A percentile compares a stretch with the other conserved stretches of the same genome.
Conservation (phyloP, 2,797 vertebrate species). For the Sebastes jordani region DNA sequence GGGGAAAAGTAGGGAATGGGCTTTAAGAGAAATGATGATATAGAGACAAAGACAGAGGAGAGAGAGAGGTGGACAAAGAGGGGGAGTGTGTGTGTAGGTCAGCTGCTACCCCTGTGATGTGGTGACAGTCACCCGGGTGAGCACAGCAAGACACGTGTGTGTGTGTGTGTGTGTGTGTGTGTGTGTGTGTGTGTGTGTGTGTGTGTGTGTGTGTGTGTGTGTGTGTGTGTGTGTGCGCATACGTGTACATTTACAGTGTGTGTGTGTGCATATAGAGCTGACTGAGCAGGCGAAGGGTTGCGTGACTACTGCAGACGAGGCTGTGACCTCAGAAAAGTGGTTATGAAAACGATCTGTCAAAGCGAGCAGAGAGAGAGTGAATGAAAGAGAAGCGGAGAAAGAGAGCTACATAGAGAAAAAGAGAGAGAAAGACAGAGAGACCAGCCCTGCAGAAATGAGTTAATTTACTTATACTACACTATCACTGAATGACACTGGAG, state of each 20-base stretch:
- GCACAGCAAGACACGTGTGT: conserved; percentile 28
- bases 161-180: background rate
- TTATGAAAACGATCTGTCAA: conserved; percentile 91
- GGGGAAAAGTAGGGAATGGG: conserved; percentile 32
- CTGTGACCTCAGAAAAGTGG: conserved; percentile 92
- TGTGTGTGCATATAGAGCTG: conserved; percentile 58
- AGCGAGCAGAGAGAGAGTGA: conserved; percentile 47
- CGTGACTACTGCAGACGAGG: conserved; percentile 91
- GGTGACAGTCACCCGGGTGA: conserved; percentile 48
- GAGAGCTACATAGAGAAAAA: background rate
- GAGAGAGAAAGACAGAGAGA: conserved; percentile 58
- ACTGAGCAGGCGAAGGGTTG: conserved; percentile 81
- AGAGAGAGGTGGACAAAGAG: background rate
- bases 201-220: conserved; percentile 1
- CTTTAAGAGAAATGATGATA: conserved; percentile 42
- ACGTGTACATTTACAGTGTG: background rate
- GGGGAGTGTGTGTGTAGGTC: conserved; percentile 26
- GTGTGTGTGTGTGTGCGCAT: background rate
- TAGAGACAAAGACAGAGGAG: conserved; percentile 32
- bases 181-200: conserved; percentile 13
- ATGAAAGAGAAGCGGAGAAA: conserved; percentile 17
- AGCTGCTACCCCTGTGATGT: conserved; percentile 62
- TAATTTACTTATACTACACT: conserved; percentile 41
- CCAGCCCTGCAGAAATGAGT: conserved; percentile 83
- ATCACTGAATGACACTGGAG: conserved; percentile 20